phyloP scores from a whole-genome alignment of 1,140 invertebrate genomes.

The Hylaeus volcanicus region DNA sequence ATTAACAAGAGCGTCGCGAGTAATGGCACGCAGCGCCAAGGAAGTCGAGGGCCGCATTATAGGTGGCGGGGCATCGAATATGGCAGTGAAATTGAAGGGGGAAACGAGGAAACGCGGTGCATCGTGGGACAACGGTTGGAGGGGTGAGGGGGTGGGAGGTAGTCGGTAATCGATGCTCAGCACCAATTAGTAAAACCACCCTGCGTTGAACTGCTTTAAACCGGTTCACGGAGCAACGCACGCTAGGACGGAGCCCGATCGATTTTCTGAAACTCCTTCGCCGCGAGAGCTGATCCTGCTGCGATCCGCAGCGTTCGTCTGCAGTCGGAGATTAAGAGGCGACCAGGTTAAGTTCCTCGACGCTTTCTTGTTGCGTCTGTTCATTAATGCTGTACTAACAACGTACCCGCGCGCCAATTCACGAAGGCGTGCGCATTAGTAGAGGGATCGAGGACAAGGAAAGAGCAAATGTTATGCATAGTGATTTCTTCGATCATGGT shows the following conservation, averaged over 20 bases:
- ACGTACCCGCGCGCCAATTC: background rate
- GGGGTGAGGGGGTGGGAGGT: conserved; percentile 38
- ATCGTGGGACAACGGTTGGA: conserved; percentile 12
- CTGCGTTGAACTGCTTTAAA: conserved; percentile 65
- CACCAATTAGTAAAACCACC: conserved; percentile 74
- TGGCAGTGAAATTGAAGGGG: conserved; percentile 31
- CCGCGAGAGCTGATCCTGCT: conserved; percentile 24
- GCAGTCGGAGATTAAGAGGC: conserved; percentile 10
- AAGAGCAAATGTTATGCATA: too few relatives aligned
- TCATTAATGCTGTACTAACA: background rate
- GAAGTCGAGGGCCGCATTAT: conserved; percentile 15
- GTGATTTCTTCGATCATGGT: too few relatives aligned
- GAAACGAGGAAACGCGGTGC: conserved; percentile 12
- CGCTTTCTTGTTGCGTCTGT: background rate
- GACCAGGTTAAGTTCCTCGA: background rate
- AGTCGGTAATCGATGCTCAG: conserved; percentile 71
- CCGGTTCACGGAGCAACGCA: conserved; percentile 69
- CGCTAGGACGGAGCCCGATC: conserved; percentile 62
- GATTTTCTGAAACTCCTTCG: conserved; percentile 59
- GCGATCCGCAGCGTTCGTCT: conserved; percentile 5
- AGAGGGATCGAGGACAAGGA: too few relatives aligned
- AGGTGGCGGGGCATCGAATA: conserved; percentile 15
- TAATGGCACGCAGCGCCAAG: background rate
- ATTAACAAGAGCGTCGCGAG: background rate
- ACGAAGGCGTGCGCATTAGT: background rate